A percentile compares a stretch with the other conserved stretches of the same genome.
Conservation (phyloP, 2,113 vertebrate species). For the Anser brachyrhynchus region DNA sequence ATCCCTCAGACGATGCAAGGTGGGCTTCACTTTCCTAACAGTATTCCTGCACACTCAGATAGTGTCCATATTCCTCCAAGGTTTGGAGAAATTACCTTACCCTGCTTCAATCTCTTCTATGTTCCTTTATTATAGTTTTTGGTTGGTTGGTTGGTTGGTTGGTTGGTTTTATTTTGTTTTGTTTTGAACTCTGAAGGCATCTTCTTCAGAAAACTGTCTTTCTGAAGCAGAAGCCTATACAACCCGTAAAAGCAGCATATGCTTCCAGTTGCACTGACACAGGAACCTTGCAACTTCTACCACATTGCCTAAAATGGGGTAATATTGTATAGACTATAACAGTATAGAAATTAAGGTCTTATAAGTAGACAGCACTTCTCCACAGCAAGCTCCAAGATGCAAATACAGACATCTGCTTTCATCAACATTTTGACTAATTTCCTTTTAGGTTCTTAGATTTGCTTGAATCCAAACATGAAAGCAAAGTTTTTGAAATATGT, state of each 20-base stretch:
- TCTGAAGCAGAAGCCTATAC: background rate
- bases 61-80: background rate
- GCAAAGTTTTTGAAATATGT: background rate
- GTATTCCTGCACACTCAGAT: background rate
- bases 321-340: background rate
- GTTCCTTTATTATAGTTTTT: background rate
- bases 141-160: background rate
- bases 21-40: background rate
- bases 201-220: background rate
- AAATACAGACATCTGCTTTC: background rate
- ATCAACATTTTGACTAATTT: background rate
- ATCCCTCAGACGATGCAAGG: background rate
- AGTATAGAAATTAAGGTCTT: background rate
- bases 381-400: background rate
- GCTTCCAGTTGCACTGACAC: accelerated
- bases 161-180: background rate
- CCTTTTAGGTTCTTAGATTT: background rate
- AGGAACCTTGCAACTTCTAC: background rate
- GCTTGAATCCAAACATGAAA: background rate
- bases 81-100: background rate
- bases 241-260: background rate
- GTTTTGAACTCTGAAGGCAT: background rate
- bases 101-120: background rate
- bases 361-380: background rate
- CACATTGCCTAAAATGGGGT: background rate